Base-by-base conservation (phyloP, 2,113 vertebrate species). In the Poeciliopsis turrubarensis region DNA sequence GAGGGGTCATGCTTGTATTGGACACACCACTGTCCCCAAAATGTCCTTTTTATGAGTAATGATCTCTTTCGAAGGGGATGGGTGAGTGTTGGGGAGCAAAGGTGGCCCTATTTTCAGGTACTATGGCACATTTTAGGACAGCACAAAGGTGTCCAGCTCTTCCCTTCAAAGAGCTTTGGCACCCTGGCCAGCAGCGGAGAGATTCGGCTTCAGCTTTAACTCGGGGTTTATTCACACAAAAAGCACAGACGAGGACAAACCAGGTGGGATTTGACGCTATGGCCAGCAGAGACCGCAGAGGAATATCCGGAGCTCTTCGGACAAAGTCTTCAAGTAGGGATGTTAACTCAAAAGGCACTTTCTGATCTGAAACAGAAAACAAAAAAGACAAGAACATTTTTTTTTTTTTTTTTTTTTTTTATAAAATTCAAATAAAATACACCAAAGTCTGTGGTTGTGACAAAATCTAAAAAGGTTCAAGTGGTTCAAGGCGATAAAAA, bases 311-410 rank as follows among this genome's bases (percentile, higher is more conserved):
- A 91, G 89, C 87, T 89, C 80, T 75, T 85, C 91, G 80, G 71
- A 86, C 86, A 87, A 80, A 70, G 91, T 92, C 93, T 92, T 76
- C 91, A 94, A 90, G 89, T 88, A 89, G 81, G 89, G 94, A 92
- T 80, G 92, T 89, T 88, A 93, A 94, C 92, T 90, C 94, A 93
- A 86, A 93, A 96, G 96, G 96, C 96, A 96, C 96, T 96, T 96
- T 91, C 91, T 88, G 91, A 96, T 95, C 96, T 97, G 93, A 85
- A 90, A 73, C 2, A 11, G 51, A 85, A 65, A 62, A 70, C 13
- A 60, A 37, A 73, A 25, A 89, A 34, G 93, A 87, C 85, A 77
- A 68, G 15, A 14, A 19, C 14, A 47, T 15, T 17, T 47, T 6
- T 19, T 17, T 14, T 47, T 19, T 13, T 44, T 15, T 4, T 44